phyloP scores from a whole-genome alignment of 1,140 invertebrate species.

The Danaus plexippus region DNA sequence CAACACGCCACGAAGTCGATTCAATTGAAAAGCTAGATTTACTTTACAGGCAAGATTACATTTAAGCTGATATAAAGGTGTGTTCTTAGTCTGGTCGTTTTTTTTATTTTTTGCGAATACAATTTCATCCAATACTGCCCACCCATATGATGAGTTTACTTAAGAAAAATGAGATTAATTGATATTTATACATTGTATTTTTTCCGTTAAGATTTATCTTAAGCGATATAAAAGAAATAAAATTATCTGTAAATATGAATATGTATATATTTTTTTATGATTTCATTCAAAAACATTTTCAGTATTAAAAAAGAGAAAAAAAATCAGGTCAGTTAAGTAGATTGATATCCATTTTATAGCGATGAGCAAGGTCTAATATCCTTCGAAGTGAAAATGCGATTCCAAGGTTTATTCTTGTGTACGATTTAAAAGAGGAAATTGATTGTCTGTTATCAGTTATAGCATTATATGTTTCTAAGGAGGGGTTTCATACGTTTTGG shows the following conservation, averaged over 20 bases:
- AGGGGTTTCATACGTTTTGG: neutral
- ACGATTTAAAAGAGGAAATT: neutral
- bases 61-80: conserved; percentile 7
- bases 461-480: neutral
- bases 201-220: too few relatives aligned
- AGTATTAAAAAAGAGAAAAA: too few relatives aligned
- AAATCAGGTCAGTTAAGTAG: neutral
- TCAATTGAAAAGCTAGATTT: conserved; percentile 30
- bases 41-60: conserved; percentile 14
- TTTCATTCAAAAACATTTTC: too few relatives aligned
- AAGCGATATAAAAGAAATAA: too few relatives aligned
- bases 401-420: neutral
- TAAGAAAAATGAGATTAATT: too few relatives aligned
- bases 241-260: too few relatives aligned
- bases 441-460: neutral
- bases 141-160: too few relatives aligned
- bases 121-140: too few relatives aligned
- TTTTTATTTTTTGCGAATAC: too few relatives aligned
- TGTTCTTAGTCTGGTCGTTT: too few relatives aligned
- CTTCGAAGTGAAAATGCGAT: conserved; percentile 3
- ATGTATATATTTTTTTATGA: too few relatives aligned
- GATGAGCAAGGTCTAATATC: conserved; percentile 2
- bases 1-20: conserved; percentile 32
- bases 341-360: conserved; percentile 9
- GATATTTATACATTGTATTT: too few relatives aligned